A percentile compares a stretch with the other conserved stretches of the same genome.
Conservation (phyloP, 1,140 invertebrate genomes). For the Armadillidium nasatum region DNA sequence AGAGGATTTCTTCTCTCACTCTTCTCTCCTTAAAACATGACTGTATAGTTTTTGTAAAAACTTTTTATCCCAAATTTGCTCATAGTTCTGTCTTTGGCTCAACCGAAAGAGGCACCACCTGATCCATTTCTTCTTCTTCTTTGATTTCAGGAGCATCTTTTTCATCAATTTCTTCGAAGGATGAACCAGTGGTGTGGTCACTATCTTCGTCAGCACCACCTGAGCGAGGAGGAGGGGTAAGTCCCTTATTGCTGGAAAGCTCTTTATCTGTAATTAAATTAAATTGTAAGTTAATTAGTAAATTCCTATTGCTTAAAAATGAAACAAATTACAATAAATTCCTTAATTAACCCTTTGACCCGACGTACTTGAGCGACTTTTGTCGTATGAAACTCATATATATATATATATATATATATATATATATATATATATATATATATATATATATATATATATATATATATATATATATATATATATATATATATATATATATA, state of each 20-base stretch:
- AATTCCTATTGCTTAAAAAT: background rate
- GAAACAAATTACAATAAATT: background rate
- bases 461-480: too few relatives aligned
- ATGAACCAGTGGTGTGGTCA: constrained; percentile 24
- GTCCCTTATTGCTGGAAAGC: background rate
- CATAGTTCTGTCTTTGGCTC: background rate
- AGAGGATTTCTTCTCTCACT: too few relatives aligned
- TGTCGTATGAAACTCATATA: background rate
- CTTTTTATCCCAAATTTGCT: background rate
- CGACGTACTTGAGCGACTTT: background rate
- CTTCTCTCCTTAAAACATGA: too few relatives aligned
- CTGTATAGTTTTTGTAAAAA: too few relatives aligned
- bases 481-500: too few relatives aligned
- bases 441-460: too few relatives aligned
- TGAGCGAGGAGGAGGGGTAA: background rate
- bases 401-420: background rate
- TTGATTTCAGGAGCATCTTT: background rate
- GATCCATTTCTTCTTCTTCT: background rate
- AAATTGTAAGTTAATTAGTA: background rate
- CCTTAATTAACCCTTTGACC: too few relatives aligned
- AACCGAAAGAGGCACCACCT: background rate
- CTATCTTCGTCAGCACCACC: constrained; percentile 12
- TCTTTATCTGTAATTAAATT: background rate
- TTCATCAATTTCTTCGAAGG: constrained; percentile 26
- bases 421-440: too few relatives aligned